Conservation (phyloP, 2,113 vertebrate species). For the Galbula dea region DNA sequence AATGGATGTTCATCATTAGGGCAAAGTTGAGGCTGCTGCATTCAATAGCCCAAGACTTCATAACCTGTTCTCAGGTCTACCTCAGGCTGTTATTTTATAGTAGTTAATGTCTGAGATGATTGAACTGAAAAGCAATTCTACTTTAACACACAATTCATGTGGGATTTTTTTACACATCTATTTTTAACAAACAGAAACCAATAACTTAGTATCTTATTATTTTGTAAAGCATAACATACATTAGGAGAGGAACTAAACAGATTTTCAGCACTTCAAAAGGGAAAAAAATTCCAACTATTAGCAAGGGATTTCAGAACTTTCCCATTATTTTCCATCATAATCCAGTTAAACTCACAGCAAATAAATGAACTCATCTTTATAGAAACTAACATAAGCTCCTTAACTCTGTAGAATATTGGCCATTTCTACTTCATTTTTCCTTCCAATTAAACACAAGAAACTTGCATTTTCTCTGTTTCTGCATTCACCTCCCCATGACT, state of each 20-base stretch:
- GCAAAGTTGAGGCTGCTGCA: not conserved
- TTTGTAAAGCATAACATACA: not conserved
- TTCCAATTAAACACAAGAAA: not conserved
- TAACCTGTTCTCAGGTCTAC: not conserved
- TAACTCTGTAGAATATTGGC: not conserved
- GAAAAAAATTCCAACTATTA: not conserved
- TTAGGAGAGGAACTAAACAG: not conserved
- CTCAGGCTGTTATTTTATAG: not conserved
- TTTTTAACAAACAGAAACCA: not conserved
- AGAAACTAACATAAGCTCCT: not conserved
- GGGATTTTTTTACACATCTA: not conserved
- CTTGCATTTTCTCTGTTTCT: not conserved
- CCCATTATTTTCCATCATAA: not conserved
- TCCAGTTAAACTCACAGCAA: not conserved
- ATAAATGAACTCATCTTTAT: not conserved
- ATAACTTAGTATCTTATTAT: not conserved
- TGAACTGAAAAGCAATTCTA: not conserved
- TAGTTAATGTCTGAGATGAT: not conserved
- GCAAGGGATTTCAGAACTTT: not conserved
- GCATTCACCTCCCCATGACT: fast-evolving
- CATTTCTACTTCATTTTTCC: not conserved
- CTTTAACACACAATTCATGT: not conserved
- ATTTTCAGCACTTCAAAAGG: not conserved
- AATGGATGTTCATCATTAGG: not conserved
- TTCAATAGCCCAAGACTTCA: not conserved